A percentile compares a stretch with the other conserved stretches of the same genome.
Evolutionary conservation across 1,140 invertebrate genomes (phyloP).

Genomic region (Saccostrea echinata): DNA sequence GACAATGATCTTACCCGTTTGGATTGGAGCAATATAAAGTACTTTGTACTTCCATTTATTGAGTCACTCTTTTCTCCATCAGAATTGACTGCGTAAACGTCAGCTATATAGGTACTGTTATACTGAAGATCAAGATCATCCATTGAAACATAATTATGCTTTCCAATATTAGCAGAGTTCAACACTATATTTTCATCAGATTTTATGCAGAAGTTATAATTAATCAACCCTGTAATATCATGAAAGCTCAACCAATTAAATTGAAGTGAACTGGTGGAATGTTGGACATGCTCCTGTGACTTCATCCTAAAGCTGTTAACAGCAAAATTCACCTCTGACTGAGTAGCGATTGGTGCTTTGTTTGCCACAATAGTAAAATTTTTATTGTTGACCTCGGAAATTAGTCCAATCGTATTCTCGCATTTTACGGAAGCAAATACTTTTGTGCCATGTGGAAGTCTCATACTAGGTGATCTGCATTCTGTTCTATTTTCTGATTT

Average conservation of each 20-base stretch:
- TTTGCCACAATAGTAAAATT: background rate
- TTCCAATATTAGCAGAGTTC: conserved; percentile 12
- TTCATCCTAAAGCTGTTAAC: background rate
- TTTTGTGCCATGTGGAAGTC: background rate
- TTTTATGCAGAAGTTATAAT: conserved; percentile 3
- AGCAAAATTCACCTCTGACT: background rate
- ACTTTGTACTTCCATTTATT: background rate
- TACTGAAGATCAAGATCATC: conserved; percentile 28
- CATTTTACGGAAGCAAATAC: conserved; percentile 23
- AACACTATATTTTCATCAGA: background rate
- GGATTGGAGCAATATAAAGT: background rate
- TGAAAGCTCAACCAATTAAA: conserved; percentile 23
- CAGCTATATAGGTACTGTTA: background rate
- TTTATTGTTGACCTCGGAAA: background rate
- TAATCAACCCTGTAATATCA: conserved; percentile 13
- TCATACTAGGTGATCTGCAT: background rate
- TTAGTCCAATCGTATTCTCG: conserved; percentile 30
- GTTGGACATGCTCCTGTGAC: background rate
- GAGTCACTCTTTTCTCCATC: background rate
- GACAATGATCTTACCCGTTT: conserved; percentile 6
- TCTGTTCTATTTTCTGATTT: too few species aligned
- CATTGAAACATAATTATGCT: background rate
- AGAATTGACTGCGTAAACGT: background rate
- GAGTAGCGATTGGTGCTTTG: background rate
- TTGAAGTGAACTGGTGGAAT: background rate